Conservation (phyloP, 2,113 vertebrate genomes). For the Canis aureus region DNA sequence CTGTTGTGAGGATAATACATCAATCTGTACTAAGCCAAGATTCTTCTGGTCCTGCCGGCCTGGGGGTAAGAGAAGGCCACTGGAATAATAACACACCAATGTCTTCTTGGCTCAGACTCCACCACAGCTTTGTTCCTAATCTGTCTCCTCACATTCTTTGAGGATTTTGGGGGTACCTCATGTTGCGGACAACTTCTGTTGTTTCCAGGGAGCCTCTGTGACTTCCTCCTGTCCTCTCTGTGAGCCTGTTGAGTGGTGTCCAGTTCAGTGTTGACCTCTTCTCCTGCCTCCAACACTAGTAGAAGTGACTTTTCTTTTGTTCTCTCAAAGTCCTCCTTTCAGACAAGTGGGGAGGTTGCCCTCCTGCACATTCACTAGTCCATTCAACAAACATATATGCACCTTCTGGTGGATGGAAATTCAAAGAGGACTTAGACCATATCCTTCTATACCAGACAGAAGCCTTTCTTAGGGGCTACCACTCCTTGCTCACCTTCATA, state of each 20-base stretch:
- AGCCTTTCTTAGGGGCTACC: neutral
- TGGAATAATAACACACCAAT: neutral
- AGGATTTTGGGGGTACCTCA: neutral
- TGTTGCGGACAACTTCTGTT: neutral
- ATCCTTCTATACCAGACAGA: neutral
- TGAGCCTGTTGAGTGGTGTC: neutral
- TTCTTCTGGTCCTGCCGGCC: neutral
- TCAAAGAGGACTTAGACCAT: neutral
- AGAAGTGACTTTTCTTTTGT: neutral
- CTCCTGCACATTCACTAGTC: neutral
- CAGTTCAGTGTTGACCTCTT: neutral
- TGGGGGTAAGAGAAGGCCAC: neutral
- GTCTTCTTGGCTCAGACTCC: neutral
- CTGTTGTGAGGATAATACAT: neutral
- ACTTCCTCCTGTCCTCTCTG: neutral
- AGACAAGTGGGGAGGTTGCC: neutral
- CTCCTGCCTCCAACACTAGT: neutral
- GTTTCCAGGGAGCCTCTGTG: neutral
- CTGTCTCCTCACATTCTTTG: neutral
- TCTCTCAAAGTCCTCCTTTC: neutral
- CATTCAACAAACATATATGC: neutral
- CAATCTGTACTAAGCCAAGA: neutral
- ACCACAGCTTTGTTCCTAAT: neutral
- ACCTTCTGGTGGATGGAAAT: neutral
- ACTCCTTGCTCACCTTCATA: neutral